Base-by-base conservation (phyloP, 2,888 invertebrate genomes). In the Polydrusus pterygomalis region DNA sequence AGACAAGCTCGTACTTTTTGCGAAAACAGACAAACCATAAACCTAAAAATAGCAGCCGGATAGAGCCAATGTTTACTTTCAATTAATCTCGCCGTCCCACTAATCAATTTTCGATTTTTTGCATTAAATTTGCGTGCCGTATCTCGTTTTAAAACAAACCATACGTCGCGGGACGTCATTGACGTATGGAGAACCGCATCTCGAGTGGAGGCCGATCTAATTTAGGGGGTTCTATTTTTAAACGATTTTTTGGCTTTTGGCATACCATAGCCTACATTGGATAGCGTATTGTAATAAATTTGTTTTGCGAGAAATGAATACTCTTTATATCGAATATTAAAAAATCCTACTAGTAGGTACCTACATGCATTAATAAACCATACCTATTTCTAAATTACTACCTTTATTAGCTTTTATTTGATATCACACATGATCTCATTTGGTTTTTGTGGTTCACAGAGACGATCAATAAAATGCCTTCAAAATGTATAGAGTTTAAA, bases 221-320 rank as follows among this genome's bases (percentile, higher is more conserved):
- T 76, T 80, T 82, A 79, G 82, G 82, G 79, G 74, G 77, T 83
- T n/a, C 84, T 85, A 86, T 85, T 84, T 79, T 82, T 79, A 80
- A 78, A 64, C 69, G 70, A 69, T 77, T 80, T 78, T 80, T 79
- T 79, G 79, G 80, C 54, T 78, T 79, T 80, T 80, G 79, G 80
- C 80, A 83, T 82, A 74, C 80, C 83, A 81, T 84, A 84, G 78
- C 85, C 85, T 83, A 85, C 82, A 85, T 85, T 83, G 83, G 83
- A 78, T 80, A 34, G 34, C 10, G 10, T 1, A 77, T 74, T 63
- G 62, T 62, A 49, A 62, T 40, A 11, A 15, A 20, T 30, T 58
- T 30, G 38, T 65, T 78, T 78, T 77, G 74, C 51, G 72, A 68
- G 56, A 76, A 77, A 51, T 25, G 8, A 38, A 62, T 70, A 38